These are phyloP conservation scores for Tholera decimalis DNA, from an alignment of 2,888 invertebrate species.

Conservation along the genomic window DNA sequence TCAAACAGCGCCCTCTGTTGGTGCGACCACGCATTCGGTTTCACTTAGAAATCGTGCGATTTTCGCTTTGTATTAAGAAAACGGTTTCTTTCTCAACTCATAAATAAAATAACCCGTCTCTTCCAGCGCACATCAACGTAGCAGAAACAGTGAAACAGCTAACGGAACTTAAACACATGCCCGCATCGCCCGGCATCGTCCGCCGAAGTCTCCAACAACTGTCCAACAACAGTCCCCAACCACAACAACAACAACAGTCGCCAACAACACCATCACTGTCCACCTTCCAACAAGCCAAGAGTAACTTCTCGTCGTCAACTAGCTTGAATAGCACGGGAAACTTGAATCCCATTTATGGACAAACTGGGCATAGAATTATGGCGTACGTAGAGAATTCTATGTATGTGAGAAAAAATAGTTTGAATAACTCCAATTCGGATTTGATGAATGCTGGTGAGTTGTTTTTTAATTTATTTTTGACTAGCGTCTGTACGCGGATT, in stretches of 20 bases:
- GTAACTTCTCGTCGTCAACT: slow-evolving; percentile 80
- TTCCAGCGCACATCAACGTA: slow-evolving; percentile 92
- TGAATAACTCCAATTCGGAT: slow-evolving; percentile 83
- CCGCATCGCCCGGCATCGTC: slow-evolving; percentile 95
- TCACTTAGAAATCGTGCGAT: too few relatives aligned
- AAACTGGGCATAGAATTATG: slow-evolving; percentile 85
- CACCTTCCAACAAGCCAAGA: slow-evolving; percentile 87
- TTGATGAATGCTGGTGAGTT: slow-evolving; percentile 77
- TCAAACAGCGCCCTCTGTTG: too few relatives aligned
- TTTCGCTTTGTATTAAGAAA: background rate
- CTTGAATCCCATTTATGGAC: slow-evolving; percentile 88
- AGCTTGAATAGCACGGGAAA: slow-evolving; percentile 85
- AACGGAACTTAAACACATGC: slow-evolving; percentile 96
- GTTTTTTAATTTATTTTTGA: background rate
- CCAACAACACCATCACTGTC: slow-evolving; percentile 73
- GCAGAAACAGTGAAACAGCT: slow-evolving; percentile 97
- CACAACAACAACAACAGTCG: slow-evolving; percentile 62
- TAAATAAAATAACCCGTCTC: background rate
- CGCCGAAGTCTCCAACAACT: slow-evolving; percentile 89
- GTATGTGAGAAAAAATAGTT: slow-evolving; percentile 87
- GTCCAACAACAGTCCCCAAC: slow-evolving; percentile 70
- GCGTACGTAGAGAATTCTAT: slow-evolving; percentile 83
- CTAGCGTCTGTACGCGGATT: too few relatives aligned
- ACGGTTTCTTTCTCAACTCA: background rate
- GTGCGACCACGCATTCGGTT: too few relatives aligned